Percentiles rank a stretch among this genome's conserved stretches.
phyloP scores from a whole-genome alignment of 2,797 vertebrate species.

The Dermochelys coriacea region DNA sequence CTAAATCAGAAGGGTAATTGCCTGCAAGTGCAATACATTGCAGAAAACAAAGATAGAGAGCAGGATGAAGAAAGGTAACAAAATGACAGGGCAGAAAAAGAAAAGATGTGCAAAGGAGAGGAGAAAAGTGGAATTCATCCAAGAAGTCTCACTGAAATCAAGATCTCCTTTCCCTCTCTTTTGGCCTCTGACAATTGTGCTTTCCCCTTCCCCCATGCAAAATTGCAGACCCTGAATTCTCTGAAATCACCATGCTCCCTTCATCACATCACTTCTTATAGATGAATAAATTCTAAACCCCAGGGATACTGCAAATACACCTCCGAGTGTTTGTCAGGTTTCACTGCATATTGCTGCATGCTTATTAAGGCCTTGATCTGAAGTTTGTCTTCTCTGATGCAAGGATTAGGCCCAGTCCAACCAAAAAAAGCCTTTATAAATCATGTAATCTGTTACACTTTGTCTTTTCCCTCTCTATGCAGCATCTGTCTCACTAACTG shows the following conservation, averaged over 20 bases:
- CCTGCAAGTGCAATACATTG: not conserved
- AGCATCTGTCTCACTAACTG: not conserved
- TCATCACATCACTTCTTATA: not conserved
- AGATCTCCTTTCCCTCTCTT: not conserved
- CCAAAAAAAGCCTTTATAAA: not conserved
- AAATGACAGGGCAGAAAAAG: not conserved
- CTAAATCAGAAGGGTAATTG: not conserved
- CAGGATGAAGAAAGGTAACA: not conserved
- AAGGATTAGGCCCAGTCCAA: not conserved
- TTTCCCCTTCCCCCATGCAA: not conserved
- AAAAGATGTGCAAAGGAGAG: accelerated
- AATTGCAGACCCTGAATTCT: not conserved
- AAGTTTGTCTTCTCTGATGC: not conserved
- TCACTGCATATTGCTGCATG: not conserved
- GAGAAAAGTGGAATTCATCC: not conserved
- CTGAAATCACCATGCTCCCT: not conserved
- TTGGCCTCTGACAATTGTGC: not conserved
- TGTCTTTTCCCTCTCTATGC: not conserved
- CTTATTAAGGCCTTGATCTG: not conserved
- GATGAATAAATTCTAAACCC: not conserved
- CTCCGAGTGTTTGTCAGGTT: not conserved
- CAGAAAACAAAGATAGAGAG: not conserved
- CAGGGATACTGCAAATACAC: accelerated
- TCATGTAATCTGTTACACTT: not conserved
- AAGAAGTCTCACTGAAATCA: not conserved